phyloP scores from a whole-genome alignment of 1,140 invertebrate species.

The Camponotus floridanus region DNA sequence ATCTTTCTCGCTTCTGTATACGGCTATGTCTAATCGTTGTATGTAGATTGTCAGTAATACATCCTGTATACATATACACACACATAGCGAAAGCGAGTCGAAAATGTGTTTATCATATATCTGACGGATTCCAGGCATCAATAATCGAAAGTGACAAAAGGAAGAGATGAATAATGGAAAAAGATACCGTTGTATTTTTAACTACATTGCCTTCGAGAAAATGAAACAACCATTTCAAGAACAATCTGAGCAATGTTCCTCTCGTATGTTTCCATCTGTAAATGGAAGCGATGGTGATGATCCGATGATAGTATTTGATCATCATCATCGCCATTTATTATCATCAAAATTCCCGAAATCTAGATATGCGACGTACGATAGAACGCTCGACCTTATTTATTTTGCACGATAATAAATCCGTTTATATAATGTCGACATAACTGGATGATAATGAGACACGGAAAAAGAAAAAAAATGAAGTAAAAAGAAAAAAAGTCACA shows the following conservation, averaged over 20 bases:
- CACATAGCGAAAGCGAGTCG: background rate
- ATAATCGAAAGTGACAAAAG: background rate
- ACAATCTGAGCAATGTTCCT: background rate
- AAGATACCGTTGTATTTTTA: background rate
- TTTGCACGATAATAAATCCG: conserved; percentile 39
- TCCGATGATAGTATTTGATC: background rate
- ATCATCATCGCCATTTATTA: background rate
- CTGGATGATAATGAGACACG: background rate
- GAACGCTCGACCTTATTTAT: conserved; percentile 64
- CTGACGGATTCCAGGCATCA: background rate
- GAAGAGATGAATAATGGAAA: background rate
- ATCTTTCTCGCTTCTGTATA: background rate
- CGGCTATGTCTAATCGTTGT: conserved; percentile 13
- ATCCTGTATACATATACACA: background rate
- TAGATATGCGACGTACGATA: conserved; percentile 10
- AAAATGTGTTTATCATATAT: background rate
- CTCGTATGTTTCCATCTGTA: background rate
- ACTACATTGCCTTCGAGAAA: background rate
- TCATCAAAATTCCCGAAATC: background rate
- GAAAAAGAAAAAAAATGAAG: background rate
- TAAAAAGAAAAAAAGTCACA: background rate
- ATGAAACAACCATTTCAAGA: background rate
- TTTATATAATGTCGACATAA: conserved; percentile 7
- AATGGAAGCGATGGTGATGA: background rate
- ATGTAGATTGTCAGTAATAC: conserved; percentile 8